Evolutionary conservation across 2,888 invertebrate genomes (phyloP), one percentile per base, ranked within the genome.

Genomic region (Lottia scabra): DNA sequence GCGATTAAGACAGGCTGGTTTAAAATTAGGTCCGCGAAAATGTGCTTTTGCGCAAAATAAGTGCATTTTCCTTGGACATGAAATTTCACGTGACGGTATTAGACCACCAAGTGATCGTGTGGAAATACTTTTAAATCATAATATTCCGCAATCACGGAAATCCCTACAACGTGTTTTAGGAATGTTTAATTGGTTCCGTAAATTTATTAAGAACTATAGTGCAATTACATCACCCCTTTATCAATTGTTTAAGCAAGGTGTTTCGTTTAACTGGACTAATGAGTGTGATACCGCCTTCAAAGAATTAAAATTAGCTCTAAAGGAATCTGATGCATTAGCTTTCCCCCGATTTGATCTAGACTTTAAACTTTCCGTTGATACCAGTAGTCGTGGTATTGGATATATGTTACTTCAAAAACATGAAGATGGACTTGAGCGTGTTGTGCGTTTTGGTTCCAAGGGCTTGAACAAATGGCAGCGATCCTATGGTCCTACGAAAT

Each of bases 121-220:
- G 19, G 63, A 30, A n/a, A 16, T 71, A 1, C 23, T n/a, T n/a
- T n/a, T n/a, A 48, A 19, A 71, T 16, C 71, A 64, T 63, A 67
- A 63, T n/a, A 43, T 38, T 5, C 71, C 68, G 13, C 64, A 38
- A 1, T 73, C 23, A 65, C 30, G 45, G 1, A 73, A 73, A 44
- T 75, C 75, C n/a, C 46, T 74, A 5, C 45, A 70, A 56, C 46
- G 76, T 45, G 71, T 70, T 13, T 38, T 78, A 45, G 76, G 78
- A n/a, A 15, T 76, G 16, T 38, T 66, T 19, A 67, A 67, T 63
- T 76, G 76, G 76, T 71, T 73, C 46, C n/a, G 74, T 12, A 75
- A 73, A 67, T 75, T 75, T 62, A 73, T 75, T 27, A 68, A 63
- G 2, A 70, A 67, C 64, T 75, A 62, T 48, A 70, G 70, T 68